Base-by-base conservation (phyloP, 2,888 invertebrate species). In the Spodoptera picta region DNA sequence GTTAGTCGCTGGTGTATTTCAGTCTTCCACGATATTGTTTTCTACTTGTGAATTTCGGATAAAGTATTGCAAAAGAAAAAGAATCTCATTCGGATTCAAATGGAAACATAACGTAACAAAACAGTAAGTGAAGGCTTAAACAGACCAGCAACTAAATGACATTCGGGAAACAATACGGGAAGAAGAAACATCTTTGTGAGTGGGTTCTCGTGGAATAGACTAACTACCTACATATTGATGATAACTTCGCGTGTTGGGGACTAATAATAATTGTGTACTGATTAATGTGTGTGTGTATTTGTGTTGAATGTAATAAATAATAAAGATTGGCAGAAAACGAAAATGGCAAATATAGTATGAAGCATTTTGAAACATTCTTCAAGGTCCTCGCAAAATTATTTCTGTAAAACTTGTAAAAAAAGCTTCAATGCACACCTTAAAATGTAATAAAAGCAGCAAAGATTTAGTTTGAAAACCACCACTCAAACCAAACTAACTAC, bases 401-500 rank as follows among this genome's bases (percentile, higher is more conserved):
- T 77, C 72, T 81, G 75, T 79, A 64, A 66, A 72, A 80, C 74
- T 80, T 80, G 73, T 80, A 80, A 79, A 73, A 14, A 76, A 90
- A 90, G 90, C 90, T 85, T 85, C 82, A 80, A 86, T 88, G 87
- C 86, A 86, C 84, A 87, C 81, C 84, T 87, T 83, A 75, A 79
- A 85, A 82, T 85, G 85, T 85, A 83, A 87, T 85, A 88, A 85
- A 93, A 93, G 92, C 89, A 83, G 88, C 86, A 88, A 75, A 90
- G 87, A 90, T 91, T 92, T 86, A 90, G 90, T 91, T 89, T 74
- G 80, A 88, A 89, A 90, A 91, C 89, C 92, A 92, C 86, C 92
- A 93, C 92, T 92, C 90, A 87, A 89, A 88, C 88, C 88, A 90
- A 85, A 86, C 92, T 90, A 93, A 90, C 93, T 93, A 94, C 94